Evolutionary conservation across 2,888 invertebrate genomes (phyloP), one percentile per base, ranked within the genome.

Genomic region (Mesochorus sp.): DNA sequence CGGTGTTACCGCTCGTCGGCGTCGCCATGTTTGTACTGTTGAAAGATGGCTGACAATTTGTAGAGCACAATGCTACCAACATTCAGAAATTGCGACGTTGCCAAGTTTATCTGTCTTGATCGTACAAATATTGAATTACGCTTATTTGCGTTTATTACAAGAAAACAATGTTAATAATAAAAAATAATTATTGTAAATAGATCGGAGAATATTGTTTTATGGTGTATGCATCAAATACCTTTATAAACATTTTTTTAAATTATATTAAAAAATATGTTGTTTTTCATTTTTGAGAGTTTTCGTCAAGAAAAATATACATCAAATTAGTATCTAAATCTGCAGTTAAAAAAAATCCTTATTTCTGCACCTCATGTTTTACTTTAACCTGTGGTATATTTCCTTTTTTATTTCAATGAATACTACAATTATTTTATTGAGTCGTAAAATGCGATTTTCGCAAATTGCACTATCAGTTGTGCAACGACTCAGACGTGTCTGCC

Each of bases 51-150:
- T 34, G 57, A 61, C 37, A 59, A 70, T 61, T 19, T 28, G 51
- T 14, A 1, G 24, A 12, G 59, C 47, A 2, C 70, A 8, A n/a
- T 70, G 70, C 31, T 72, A 62, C 71, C 71, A 72, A 62, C 71
- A 24, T 72, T 62, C 19, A 62, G 51, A 39, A 31, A 51, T 51
- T 62, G 51, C 62, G 28, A 31, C 51, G 42, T 57, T 62, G 53
- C 53, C 67, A 53, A 67, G 53, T 37, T 21, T 34, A 53, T 67
- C 34, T 26, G 64, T 47, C 44, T 53, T 21, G 4, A 67, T n/a
- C 17, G 21, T 34, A 24, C 8, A 39, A 53, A 53, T 24, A 28
- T 55, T 12, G 21, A 37, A 37, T 37, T 37, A 37, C 37, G n/a
- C 37, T 24, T 47, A 34, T 12, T 31, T 31, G 19, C 42, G 67